These are phyloP conservation scores for Forbesichthys papilliferus DNA, from an alignment of 2,113 vertebrate species.

Conservation along the genomic window DNA sequence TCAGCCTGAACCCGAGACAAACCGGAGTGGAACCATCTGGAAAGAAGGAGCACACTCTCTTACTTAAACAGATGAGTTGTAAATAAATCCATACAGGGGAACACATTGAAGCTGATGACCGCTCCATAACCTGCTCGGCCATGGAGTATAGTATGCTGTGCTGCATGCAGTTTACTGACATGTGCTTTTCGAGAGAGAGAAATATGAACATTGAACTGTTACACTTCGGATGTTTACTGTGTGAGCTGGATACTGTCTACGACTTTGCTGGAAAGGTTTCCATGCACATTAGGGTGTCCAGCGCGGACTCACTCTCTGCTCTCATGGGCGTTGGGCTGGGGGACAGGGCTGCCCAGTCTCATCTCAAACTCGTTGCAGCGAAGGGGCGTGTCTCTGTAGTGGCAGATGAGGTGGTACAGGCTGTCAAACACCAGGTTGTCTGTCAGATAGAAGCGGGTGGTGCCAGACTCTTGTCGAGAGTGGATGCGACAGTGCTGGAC, in stretches of 20 bases:
- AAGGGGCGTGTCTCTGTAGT: conserved; percentile 85
- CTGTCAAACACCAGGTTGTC: conserved; percentile 89
- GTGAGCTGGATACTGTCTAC: background rate
- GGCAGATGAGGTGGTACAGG: conserved; percentile 86
- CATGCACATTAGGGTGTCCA: too few species aligned
- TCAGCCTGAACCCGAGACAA: conserved; percentile 83
- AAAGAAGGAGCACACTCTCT: background rate
- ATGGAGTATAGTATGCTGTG: too few species aligned
- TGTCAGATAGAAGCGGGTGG: conserved; percentile 85
- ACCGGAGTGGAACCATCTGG: conserved; percentile 85
- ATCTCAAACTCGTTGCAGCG: conserved; percentile 90
- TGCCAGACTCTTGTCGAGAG: conserved; percentile 82
- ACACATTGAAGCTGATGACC: too few species aligned
- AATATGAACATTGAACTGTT: too few species aligned
- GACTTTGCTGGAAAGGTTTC: too few species aligned
- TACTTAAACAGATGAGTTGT: background rate
- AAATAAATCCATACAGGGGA: background rate
- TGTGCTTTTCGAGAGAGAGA: too few species aligned
- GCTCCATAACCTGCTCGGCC: too few species aligned
- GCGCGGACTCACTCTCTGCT: conserved; percentile 79
- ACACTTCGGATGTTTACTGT: too few species aligned
- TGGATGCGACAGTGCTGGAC: conserved; percentile 89
- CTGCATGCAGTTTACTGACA: too few species aligned
- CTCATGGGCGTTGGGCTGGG: conserved; percentile 86
- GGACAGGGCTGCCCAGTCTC: conserved; percentile 82